phyloP scores from a whole-genome alignment of 1,140 invertebrate genomes.

The Chrysopa pallens region DNA sequence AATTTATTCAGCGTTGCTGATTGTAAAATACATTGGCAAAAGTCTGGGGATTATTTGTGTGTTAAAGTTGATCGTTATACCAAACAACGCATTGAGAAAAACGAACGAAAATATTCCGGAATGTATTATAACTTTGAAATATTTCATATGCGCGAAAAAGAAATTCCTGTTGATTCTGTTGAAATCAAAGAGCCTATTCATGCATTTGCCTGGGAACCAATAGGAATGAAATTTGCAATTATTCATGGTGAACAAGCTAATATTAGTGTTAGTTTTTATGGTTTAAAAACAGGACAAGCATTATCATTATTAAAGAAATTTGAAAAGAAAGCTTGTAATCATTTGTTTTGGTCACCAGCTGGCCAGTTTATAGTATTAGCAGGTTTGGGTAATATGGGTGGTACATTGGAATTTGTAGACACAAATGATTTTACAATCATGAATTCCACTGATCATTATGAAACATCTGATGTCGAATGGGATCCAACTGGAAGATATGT shows the following conservation, averaged over 20 bases:
- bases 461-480: constrained; percentile 94
- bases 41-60: constrained; percentile 91
- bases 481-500: constrained; percentile 98
- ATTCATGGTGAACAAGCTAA: constrained; percentile 85
- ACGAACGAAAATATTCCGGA: constrained; percentile 82
- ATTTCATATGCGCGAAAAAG: constrained; percentile 95
- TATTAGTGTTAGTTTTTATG: constrained; percentile 86
- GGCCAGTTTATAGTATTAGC: constrained; percentile 93
- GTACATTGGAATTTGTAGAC: constrained; percentile 87
- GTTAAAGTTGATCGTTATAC: constrained; percentile 96
- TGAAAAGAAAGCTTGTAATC: constrained; percentile 83
- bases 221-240: constrained; percentile 88
- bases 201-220: constrained; percentile 96
- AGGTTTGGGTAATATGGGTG: constrained; percentile 63
- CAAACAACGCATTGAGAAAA: constrained; percentile 84
- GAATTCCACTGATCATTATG: constrained; percentile 78
- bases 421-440: constrained; percentile 89
- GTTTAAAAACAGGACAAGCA: constrained; percentile 72
- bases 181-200: constrained; percentile 88
- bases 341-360: constrained; percentile 90
- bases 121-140: constrained; percentile 99
- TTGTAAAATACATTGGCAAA: constrained; percentile 99
- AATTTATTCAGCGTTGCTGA: constrained; percentile 97
- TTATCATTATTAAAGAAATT: constrained; percentile 75
- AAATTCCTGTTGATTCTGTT: constrained; percentile 93